A percentile compares a stretch with the other conserved stretches of the same genome.
Evolutionary conservation across 2,113 vertebrate species (phyloP).

Genomic region (Campylomormyrus numenius): DNA sequence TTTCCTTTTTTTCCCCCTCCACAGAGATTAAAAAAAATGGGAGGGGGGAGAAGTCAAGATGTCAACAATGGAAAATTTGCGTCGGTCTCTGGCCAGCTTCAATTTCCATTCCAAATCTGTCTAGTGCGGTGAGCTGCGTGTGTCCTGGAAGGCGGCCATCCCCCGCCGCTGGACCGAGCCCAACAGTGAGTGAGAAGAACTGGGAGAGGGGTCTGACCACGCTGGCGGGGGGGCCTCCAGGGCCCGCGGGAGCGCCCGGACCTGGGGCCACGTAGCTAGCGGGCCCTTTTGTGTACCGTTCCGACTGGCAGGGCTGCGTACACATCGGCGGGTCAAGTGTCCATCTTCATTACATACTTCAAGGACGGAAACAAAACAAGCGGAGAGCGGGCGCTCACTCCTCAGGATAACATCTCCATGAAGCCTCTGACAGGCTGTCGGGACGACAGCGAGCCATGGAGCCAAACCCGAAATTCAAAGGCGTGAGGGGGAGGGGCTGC

Average conservation of each 20-base stretch:
- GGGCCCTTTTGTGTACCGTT: slow-evolving; percentile 11
- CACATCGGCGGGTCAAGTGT: slow-evolving; percentile 37
- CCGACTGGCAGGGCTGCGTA: slow-evolving; percentile 29
- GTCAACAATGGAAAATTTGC: slow-evolving; percentile 37
- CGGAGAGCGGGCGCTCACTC: slow-evolving; percentile 23
- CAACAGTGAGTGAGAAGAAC: slow-evolving; percentile 24
- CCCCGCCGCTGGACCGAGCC: slow-evolving; percentile 24
- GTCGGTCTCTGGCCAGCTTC: slow-evolving; percentile 26
- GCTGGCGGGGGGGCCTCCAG: not conserved
- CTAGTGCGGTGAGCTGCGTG: slow-evolving; percentile 14
- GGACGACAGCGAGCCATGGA: slow-evolving; percentile 44
- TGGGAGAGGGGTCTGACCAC: not conserved
- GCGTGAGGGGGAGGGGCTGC: slow-evolving; percentile 11
- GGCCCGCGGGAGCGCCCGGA: not conserved
- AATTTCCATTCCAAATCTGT: slow-evolving; percentile 30
- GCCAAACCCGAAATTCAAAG: slow-evolving; percentile 35
- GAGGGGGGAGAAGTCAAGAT: slow-evolving; percentile 32
- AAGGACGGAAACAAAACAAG: slow-evolving; percentile 38
- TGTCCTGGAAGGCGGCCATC: slow-evolving; percentile 30
- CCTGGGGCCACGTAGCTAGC: not conserved
- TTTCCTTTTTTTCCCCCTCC: not conserved
- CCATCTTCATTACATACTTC: slow-evolving; percentile 37
- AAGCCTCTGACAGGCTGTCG: slow-evolving; percentile 49
- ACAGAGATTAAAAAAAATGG: not conserved
- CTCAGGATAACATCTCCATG: slow-evolving; percentile 51